Conservation (phyloP, 2,888 invertebrate genomes). For the Diadegma fenestrale region DNA sequence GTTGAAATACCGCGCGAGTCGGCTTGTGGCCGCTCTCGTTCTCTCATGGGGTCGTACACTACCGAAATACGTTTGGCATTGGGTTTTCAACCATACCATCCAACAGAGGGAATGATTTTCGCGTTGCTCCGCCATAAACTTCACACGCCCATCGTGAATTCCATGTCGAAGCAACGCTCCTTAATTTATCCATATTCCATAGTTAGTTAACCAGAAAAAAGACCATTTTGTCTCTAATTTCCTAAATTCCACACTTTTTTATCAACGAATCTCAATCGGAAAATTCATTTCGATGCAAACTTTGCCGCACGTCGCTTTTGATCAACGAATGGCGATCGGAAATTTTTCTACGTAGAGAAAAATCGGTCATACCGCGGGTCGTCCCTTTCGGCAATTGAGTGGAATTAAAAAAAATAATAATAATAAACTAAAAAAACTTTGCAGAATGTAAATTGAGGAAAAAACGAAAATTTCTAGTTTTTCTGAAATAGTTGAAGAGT, state of each 20-base stretch:
- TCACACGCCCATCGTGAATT: constrained; percentile 42
- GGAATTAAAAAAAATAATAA: background rate
- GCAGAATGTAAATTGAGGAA: background rate
- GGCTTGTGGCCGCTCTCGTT: constrained; percentile 55
- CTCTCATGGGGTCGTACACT: constrained; percentile 50
- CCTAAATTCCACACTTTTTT: background rate
- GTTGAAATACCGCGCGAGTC: constrained; percentile 63
- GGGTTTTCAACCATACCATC: constrained; percentile 73
- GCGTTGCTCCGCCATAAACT: constrained; percentile 50
- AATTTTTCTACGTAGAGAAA: background rate
- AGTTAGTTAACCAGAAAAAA: background rate
- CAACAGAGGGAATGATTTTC: constrained; percentile 73
- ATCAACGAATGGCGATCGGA: background rate
- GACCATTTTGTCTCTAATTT: background rate
- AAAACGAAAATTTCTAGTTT: background rate
- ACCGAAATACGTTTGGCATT: constrained; percentile 71
- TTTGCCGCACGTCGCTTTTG: background rate
- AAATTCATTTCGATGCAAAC: background rate
- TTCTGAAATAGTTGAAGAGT: background rate
- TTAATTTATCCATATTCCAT: background rate
- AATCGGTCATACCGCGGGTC: too few relatives aligned
- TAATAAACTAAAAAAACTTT: too few relatives aligned
- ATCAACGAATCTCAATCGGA: background rate
- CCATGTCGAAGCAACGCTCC: background rate
- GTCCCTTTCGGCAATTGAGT: too few relatives aligned